Base-by-base conservation (phyloP, 2,797 vertebrate species). In the Leptoclinus maculatus region DNA sequence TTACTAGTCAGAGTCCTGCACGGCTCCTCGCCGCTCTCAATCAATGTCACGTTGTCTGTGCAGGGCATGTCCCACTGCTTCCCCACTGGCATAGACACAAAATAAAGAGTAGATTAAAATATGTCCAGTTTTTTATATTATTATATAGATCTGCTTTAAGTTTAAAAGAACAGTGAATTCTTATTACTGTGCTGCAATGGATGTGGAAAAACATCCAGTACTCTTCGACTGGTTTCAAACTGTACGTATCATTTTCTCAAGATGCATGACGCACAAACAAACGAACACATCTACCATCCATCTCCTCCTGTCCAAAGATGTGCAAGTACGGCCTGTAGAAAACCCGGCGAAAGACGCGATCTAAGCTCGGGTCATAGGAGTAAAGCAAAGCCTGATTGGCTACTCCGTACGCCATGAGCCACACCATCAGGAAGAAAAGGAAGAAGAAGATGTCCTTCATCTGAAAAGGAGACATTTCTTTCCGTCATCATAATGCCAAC, bases 401-500 rank as follows among this genome's bases (percentile, higher is more conserved):
- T 56, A 98, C 96, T 29, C 97, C 97, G 0, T 98, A 98, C 0
- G 97, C 97, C 85, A 97, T 90, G 8, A 97, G 83, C 97, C 97
- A 98, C 76, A 98, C 95, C 0, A 91, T 94, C 16, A 98, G 94
- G 90, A 97, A 98, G 93, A 97, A 98, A 60, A 98, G 95, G 91
- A 98, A 97, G 93, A 98, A 97, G 91, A 98, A 98, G 1, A 97
- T 83, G 1, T 98, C 97, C 87, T 98, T 98, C 94, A 98, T 94
- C 97, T 98, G 60, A 66, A 79, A 54, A 63, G 23, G 14, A 84
- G 62, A 43, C 64, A 68, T 6, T 8, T 32, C 14, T 32, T 27
- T 10, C 21, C 1, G 0, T 71, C 21, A 68, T 17, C 72, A 38
- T 2, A 38, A 25, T 19, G 2, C 27, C 25, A 64, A 65, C 29